Conservation (phyloP, 2,113 vertebrate genomes). For the Apeltes quadracus region DNA sequence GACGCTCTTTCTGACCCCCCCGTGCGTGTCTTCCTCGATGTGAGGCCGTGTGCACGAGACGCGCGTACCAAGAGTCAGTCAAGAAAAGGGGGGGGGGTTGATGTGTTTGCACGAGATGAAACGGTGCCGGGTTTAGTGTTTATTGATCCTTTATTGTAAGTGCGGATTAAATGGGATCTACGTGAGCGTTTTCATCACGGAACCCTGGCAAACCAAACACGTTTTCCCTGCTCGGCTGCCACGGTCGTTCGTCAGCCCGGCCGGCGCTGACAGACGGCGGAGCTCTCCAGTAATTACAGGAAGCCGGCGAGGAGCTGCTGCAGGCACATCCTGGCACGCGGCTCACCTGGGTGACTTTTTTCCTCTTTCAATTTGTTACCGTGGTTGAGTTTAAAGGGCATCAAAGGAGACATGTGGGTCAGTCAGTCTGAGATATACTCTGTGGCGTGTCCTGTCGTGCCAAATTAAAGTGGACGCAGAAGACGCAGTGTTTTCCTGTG, state of each 20-base stretch:
- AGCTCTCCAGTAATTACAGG: slow-evolving; percentile 78
- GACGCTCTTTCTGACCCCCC: slow-evolving; percentile 55
- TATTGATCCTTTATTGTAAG: slow-evolving; percentile 16
- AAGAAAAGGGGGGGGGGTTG: background rate
- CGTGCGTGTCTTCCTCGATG: background rate
- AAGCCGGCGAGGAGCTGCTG: slow-evolving; percentile 81
- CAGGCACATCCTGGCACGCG: slow-evolving; percentile 70
- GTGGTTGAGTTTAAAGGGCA: slow-evolving; percentile 23
- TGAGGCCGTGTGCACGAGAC: background rate
- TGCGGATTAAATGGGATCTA: background rate
- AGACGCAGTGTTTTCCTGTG: background rate
- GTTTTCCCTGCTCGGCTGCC: slow-evolving; percentile 34
- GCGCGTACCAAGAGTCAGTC: background rate
- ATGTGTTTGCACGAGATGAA: background rate
- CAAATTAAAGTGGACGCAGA: background rate
- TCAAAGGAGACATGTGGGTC: slow-evolving; percentile 17
- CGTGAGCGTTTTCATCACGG: slow-evolving; percentile 47
- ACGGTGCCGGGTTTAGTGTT: background rate
- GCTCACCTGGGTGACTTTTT: slow-evolving; percentile 58
- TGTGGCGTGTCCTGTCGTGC: background rate
- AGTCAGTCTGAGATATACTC: slow-evolving; percentile 13
- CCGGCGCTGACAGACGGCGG: slow-evolving; percentile 61
- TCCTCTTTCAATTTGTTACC: slow-evolving; percentile 30
- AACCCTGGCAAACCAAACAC: slow-evolving; percentile 6
- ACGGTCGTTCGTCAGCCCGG: slow-evolving; percentile 50